Evolutionary conservation across 2,888 invertebrate genomes (phyloP).

Genomic region (Panzeria rudis): DNA sequence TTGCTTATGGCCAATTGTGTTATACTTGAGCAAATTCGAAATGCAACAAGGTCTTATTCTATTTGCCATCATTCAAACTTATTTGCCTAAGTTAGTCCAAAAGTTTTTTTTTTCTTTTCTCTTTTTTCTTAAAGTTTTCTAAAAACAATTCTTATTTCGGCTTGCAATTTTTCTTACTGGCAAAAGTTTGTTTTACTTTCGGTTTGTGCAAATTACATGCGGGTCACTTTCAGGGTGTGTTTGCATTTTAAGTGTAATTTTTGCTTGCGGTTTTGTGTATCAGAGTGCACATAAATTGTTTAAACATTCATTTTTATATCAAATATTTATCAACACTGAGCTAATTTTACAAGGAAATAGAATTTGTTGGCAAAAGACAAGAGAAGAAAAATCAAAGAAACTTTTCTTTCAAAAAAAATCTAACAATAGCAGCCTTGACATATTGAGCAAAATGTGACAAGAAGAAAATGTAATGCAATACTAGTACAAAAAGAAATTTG

Average conservation of each 20-base stretch:
- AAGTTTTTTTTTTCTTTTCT: constrained; percentile 11
- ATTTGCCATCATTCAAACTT: constrained; percentile 11
- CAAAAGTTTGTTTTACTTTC: constrained; percentile 38
- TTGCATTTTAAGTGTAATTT: constrained; percentile 40
- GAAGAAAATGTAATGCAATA: background rate
- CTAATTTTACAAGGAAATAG: constrained; percentile 53
- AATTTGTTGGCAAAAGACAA: constrained; percentile 11
- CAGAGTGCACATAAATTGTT: constrained; percentile 50
- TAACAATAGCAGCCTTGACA: constrained; percentile 52
- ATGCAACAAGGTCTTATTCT: constrained; percentile 29
- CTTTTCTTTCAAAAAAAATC: background rate
- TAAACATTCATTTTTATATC: constrained; percentile 56
- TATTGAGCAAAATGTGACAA: constrained; percentile 11
- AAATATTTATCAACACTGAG: constrained; percentile 66
- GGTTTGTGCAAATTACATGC: constrained; percentile 63
- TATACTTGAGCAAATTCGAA: constrained; percentile 28
- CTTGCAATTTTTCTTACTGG: constrained; percentile 27
- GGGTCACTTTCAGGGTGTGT: constrained; percentile 55
- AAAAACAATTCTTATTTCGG: constrained; percentile 32
- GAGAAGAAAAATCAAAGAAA: background rate
- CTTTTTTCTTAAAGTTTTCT: constrained; percentile 2
- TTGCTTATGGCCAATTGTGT: constrained; percentile 34
- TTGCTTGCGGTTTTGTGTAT: constrained; percentile 51
- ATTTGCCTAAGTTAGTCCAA: constrained; percentile 31
- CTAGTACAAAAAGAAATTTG: background rate